Percentiles rank a stretch among this genome's conserved stretches.
phyloP scores from a whole-genome alignment of 1,140 invertebrate species.

The Wiebesia pumilae region DNA sequence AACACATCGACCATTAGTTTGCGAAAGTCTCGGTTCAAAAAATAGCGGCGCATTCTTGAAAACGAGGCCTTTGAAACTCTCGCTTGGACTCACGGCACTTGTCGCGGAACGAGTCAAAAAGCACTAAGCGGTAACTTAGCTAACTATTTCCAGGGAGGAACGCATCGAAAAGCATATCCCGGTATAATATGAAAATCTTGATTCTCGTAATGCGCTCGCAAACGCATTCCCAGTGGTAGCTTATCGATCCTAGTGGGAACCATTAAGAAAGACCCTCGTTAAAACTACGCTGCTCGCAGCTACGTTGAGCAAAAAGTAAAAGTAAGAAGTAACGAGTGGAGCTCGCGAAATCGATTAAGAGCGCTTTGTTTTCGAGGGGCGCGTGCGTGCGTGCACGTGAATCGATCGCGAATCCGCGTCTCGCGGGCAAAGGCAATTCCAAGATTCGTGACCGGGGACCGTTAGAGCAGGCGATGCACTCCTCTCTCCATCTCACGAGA shows the following conservation, averaged over 20 bases:
- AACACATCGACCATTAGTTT: no score
- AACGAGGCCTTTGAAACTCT: no score
- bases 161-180: neutral
- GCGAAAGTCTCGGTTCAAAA: no score
- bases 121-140: no score
- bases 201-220: neutral
- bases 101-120: neutral
- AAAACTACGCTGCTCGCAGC: neutral
- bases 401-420: slow-evolving; percentile 31
- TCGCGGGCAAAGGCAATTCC: neutral
- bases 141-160: neutral
- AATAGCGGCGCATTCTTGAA: no score
- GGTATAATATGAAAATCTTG: neutral
- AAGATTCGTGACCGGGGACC: slow-evolving; percentile 32
- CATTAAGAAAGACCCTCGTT: slow-evolving; percentile 1
- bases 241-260: neutral
- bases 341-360: slow-evolving; percentile 2
- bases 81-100: no score
- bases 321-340: neutral
- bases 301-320: neutral
- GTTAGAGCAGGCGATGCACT: slow-evolving; percentile 13
- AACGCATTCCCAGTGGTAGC: neutral
- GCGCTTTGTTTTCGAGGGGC: neutral
- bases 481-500: neutral
- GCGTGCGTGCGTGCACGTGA: neutral